Evolutionary conservation across 2,113 vertebrate genomes (phyloP).

Genomic region (Vanacampus margaritifer): DNA sequence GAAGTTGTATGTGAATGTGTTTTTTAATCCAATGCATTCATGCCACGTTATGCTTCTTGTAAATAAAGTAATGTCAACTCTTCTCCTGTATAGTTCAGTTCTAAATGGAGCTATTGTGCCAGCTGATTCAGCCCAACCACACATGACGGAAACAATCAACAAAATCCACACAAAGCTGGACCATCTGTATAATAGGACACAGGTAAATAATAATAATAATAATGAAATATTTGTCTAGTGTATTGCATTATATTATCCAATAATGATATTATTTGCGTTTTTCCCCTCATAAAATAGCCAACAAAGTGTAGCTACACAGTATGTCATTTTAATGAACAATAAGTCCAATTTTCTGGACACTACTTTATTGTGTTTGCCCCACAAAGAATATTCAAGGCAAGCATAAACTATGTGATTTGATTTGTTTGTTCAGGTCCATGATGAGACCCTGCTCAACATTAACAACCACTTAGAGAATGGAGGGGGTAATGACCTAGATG

Average conservation of each 20-base stretch:
- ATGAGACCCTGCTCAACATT: slow-evolving; percentile 76
- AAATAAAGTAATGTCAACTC: neutral
- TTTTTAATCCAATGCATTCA: slow-evolving; percentile 9
- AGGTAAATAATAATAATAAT: slow-evolving; percentile 30
- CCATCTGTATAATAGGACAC: slow-evolving; percentile 83
- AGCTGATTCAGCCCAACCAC: slow-evolving; percentile 79
- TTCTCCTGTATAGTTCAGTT: slow-evolving; percentile 33
- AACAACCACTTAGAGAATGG: slow-evolving; percentile 75
- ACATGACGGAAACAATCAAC: slow-evolving; percentile 83
- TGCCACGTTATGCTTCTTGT: neutral
- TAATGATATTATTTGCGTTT: neutral
- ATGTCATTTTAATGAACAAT: neutral
- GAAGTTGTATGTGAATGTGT: slow-evolving; percentile 55
- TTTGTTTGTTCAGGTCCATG: slow-evolving; percentile 67
- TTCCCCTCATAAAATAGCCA: neutral
- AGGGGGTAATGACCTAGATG: slow-evolving; percentile 55
- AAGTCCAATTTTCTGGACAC: neutral
- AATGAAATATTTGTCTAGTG: neutral
- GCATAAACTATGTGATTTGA: neutral
- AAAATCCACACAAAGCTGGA: slow-evolving; percentile 84
- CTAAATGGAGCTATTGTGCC: slow-evolving; percentile 72
- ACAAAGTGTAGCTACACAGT: neutral
- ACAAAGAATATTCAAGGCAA: neutral
- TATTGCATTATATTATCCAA: neutral
- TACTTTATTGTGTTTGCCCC: neutral